phyloP scores from a whole-genome alignment of 2,888 invertebrate genomes.

The Cosmorhoe ocellata region DNA sequence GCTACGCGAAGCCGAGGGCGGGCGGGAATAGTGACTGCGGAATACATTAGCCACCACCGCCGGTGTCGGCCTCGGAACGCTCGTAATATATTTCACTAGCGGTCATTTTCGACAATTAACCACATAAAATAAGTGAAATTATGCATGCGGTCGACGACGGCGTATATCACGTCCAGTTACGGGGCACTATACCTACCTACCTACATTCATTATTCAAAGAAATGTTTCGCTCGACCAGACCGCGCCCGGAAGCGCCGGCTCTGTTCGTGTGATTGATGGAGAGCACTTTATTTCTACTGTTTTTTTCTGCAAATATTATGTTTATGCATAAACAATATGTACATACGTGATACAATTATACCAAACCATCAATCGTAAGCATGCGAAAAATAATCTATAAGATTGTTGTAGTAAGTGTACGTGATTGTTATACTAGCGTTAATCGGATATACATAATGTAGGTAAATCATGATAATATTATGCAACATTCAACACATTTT shows the following conservation, averaged over 20 bases:
- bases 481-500: no score
- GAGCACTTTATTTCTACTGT: slow-evolving; percentile 72
- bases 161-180: slow-evolving; percentile 83
- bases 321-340: slow-evolving; percentile 46
- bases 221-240: slow-evolving; percentile 79
- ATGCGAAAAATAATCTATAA: neutral
- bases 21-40: slow-evolving; percentile 66
- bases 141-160: slow-evolving; percentile 82
- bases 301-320: slow-evolving; percentile 57
- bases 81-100: slow-evolving; percentile 79
- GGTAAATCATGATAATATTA: neutral
- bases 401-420: neutral
- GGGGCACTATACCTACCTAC: slow-evolving; percentile 78
- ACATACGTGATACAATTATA: slow-evolving; percentile 30
- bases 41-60: slow-evolving; percentile 75
- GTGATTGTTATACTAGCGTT: neutral
- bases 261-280: slow-evolving; percentile 80
- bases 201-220: slow-evolving; percentile 82
- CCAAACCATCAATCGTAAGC: slow-evolving; percentile 24
- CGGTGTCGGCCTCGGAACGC: slow-evolving; percentile 67
- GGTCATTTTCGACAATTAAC: slow-evolving; percentile 83
- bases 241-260: slow-evolving; percentile 74
- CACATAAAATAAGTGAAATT: slow-evolving; percentile 83
- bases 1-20: slow-evolving; percentile 54
- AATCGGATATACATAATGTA: no score